Base-by-base conservation (phyloP, 2,888 invertebrate genomes). In the Perithous albicinctus region DNA sequence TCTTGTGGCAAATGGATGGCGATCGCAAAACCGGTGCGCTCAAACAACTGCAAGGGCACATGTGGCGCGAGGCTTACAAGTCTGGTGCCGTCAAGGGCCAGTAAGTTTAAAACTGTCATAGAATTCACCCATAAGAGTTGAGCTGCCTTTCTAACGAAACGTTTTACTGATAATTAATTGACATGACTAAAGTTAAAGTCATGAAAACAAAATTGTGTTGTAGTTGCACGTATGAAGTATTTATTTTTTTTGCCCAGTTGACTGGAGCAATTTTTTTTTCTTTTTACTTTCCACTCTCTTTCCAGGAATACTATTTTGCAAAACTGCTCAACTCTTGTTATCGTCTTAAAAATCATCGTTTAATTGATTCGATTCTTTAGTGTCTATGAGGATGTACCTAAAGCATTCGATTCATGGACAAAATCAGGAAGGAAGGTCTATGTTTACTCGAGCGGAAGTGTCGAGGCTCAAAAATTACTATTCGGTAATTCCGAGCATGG, bases 361-460 rank as follows among this genome's bases (percentile, higher is more conserved):
- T 20, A 67, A 75, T 75, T 20, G 59, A 54, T 73, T 74, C 59
- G 78, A 86, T 84, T 86, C 94, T 95, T 64, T 93, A 98, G 98
- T 92, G 95, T 99, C 32, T 99, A 96, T 91, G 95, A 96, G 8
- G 99, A 99, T 93, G 98, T 98, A 0, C 94, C 95, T 0, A 93
- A 94, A 15, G 96, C 96, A 0, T 94, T 99, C 61, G 94, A 96
- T 89, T 93, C 94, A 79, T 97, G 98, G 96, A 94, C 94, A 2
- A 93, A 95, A 2, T 93, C 94, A 12, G 96, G 96, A 29, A 94
- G 95, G 41, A 95, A 95, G 84, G 93, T 99, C 64, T 98, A 96
- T 90, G 96, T 98, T 82, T 99, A 97, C 92, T 99, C 99, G 0
- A 98, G 98, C 29, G 99, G 98, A 61, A 98, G 98, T 74, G 95